These are phyloP conservation scores for Psettodes erumei DNA, from an alignment of 2,113 vertebrate species.

Conservation along the genomic window DNA sequence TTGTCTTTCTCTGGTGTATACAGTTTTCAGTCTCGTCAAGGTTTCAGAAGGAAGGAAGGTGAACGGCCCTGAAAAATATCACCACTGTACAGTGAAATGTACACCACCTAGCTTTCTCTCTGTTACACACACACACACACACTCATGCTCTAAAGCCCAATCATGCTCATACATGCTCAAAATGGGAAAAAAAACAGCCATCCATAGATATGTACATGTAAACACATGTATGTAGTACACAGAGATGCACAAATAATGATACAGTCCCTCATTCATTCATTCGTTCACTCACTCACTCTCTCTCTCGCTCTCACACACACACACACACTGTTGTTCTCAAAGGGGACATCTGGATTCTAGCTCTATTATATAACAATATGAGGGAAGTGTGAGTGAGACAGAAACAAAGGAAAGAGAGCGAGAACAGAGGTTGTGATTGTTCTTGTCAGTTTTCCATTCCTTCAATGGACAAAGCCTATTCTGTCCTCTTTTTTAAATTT, in stretches of 20 bases:
- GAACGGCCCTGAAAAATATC: conserved; percentile 21
- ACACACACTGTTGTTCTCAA: conserved; percentile 9
- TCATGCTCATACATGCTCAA: not conserved
- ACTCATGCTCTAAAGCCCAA: not conserved
- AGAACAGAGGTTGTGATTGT: conserved; percentile 64
- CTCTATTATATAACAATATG: conserved; percentile 39
- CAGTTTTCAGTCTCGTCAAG: conserved; percentile 7
- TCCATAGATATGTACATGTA: conserved; percentile 9
- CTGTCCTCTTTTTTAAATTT: conserved; percentile 11
- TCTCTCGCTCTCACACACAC: conserved; percentile 2
- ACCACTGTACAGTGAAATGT: conserved; percentile 69
- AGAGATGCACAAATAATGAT: not conserved
- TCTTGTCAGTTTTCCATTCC: conserved; percentile 31
- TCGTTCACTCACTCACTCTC: conserved; percentile 21
- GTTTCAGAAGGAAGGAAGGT: not conserved
- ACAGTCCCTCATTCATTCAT: not conserved
- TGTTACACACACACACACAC: conserved; percentile 10
- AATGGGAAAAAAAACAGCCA: not conserved
- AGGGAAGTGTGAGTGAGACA: conserved; percentile 34
- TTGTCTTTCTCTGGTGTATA: not conserved
- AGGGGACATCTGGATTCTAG: conserved; percentile 36
- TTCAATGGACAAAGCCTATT: conserved; percentile 30
- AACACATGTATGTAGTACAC: not conserved
- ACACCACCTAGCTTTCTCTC: conserved; percentile 28
- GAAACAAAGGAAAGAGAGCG: not conserved